A percentile compares a stretch with the other conserved stretches of the same genome.
Evolutionary conservation across 2,797 vertebrate species (phyloP).

Genomic region (Lacerta bilineata): DNA sequence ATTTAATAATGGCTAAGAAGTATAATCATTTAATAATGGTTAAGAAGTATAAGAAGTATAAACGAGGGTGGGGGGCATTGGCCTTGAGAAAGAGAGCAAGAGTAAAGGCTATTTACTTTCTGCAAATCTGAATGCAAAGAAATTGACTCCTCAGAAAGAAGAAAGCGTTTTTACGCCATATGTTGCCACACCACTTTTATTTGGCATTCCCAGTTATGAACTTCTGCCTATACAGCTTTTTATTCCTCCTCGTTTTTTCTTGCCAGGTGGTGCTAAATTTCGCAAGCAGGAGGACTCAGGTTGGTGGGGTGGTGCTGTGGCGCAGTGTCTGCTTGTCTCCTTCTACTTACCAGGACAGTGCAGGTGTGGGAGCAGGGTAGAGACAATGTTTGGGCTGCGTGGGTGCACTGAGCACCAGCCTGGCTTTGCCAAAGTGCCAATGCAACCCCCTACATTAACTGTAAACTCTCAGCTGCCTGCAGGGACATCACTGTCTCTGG

Average conservation of each 20-base stretch:
- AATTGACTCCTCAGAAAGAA: not conserved
- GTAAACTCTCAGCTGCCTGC: constrained; percentile 2
- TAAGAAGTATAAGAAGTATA: constrained; percentile 33
- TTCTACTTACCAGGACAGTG: too few relatives aligned
- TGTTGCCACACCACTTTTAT: not conserved
- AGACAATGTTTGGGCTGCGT: too few relatives aligned
- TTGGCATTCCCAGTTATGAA: not conserved
- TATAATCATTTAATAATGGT: not conserved
- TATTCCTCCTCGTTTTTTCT: not conserved
- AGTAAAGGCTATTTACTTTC: not conserved
- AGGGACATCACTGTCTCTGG: constrained; percentile 41
- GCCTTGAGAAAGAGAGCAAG: not conserved
- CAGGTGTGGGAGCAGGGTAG: too few relatives aligned
- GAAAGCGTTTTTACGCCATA: not conserved
- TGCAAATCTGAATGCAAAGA: not conserved
- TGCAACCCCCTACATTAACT: not conserved
- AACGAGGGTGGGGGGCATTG: not conserved
- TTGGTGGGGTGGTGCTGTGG: too few relatives aligned
- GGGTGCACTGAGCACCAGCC: too few relatives aligned
- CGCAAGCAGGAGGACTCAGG: not conserved
- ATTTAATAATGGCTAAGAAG: constrained; percentile 28
- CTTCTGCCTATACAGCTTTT: not conserved
- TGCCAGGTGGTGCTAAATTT: not conserved
- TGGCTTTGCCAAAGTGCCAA: too few relatives aligned
- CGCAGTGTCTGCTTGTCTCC: too few relatives aligned